phyloP scores from a whole-genome alignment of 2,113 vertebrate genomes.

The Tamias sibiricus region DNA sequence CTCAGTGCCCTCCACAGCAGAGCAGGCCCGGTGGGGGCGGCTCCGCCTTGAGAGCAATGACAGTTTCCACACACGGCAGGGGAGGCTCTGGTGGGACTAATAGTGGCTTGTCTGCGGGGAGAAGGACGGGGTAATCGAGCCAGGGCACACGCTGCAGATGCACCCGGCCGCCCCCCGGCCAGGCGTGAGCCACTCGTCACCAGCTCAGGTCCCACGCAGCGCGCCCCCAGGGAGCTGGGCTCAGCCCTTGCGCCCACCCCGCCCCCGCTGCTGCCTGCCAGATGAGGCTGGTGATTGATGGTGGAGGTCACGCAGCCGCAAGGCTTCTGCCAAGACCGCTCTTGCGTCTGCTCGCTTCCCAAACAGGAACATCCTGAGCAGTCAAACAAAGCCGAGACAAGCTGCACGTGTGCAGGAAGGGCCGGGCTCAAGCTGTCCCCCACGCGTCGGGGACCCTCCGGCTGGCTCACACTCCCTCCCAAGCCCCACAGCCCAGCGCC shows the following conservation, averaged over 20 bases:
- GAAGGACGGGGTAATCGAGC: conserved; percentile 31
- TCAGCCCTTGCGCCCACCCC: background rate
- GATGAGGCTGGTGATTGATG: background rate
- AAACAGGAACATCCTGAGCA: conserved; percentile 21
- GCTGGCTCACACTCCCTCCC: too few species aligned
- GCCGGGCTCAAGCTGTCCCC: background rate
- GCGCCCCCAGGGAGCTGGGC: background rate
- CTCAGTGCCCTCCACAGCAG: background rate
- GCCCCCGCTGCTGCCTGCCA: background rate
- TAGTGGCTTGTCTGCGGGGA: background rate
- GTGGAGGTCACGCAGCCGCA: background rate
- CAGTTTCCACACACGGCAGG: background rate
- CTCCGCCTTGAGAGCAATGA: background rate
- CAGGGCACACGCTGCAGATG: background rate
- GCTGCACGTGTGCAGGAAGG: fast-evolving
- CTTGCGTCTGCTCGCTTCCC: background rate
- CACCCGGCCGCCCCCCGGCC: background rate
- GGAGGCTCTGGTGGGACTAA: conserved; percentile 23
- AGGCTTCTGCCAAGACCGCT: background rate
- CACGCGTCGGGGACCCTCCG: too few species aligned
- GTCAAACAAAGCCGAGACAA: conserved; percentile 8
- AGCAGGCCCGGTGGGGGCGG: background rate
- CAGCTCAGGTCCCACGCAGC: background rate
- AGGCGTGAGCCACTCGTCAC: background rate
- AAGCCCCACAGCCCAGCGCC: fast-evolving